Evolutionary conservation across 2,113 vertebrate genomes (phyloP).

Genomic region (Urocynchramus pylzowi): DNA sequence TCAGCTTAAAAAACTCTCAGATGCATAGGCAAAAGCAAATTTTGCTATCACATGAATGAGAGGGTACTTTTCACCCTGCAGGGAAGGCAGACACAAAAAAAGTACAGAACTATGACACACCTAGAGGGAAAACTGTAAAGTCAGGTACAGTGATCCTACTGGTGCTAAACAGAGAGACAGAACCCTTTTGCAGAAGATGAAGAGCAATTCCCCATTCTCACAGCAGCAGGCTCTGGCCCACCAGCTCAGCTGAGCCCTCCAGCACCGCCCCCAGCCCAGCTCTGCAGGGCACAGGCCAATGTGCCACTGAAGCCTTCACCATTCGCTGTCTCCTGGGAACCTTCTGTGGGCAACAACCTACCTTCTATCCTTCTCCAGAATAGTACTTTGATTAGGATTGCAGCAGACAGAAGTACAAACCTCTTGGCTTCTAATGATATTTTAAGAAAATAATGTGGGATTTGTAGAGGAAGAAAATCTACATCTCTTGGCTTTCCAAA

Average conservation of each 20-base stretch:
- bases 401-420: background rate
- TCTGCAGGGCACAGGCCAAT: accelerated
- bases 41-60: background rate
- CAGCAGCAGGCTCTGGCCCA: background rate
- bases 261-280: background rate
- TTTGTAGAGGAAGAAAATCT: background rate
- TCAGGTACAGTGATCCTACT: background rate
- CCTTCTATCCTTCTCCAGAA: background rate
- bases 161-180: background rate
- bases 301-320: accelerated
- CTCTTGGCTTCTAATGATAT: background rate
- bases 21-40: background rate
- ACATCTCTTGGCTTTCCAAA: background rate
- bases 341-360: background rate
- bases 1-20: background rate
- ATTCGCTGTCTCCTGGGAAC: background rate
- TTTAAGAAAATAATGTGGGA: background rate
- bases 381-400: background rate
- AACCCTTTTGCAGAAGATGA: background rate
- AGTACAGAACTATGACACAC: background rate
- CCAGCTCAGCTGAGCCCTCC: background rate
- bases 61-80: background rate
- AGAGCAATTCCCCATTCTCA: background rate
- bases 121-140: background rate
- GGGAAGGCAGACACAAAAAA: background rate